Conservation (phyloP, 2,113 vertebrate species). For the Megaceryle torquata region DNA sequence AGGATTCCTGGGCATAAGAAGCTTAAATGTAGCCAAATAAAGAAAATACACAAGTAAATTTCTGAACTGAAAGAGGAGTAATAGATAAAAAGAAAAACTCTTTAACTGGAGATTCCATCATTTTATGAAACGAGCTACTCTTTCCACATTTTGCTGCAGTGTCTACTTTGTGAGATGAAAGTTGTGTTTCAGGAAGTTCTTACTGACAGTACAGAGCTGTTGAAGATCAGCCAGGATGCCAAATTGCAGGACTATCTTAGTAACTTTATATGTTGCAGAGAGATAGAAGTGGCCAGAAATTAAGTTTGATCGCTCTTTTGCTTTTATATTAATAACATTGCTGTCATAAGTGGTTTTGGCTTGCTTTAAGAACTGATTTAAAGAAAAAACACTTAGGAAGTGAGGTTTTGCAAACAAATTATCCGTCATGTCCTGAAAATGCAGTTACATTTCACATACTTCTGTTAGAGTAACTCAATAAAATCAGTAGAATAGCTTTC, state of each 20-base stretch:
- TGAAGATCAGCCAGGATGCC: neutral
- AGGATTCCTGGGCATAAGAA: neutral
- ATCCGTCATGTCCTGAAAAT: neutral
- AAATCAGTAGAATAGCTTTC: constrained; percentile 1
- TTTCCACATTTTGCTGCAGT: neutral
- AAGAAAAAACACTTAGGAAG: neutral
- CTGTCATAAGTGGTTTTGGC: neutral
- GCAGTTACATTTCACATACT: neutral
- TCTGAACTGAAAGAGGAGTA: neutral
- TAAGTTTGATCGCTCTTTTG: neutral
- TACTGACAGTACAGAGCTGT: neutral
- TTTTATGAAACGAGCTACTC: neutral
- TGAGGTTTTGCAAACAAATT: constrained; percentile 8
- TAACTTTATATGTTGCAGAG: neutral
- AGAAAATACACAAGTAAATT: neutral
- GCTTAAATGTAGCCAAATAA: neutral
- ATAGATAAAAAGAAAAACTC: neutral
- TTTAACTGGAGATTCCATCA: neutral
- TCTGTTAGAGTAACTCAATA: constrained; percentile 18
- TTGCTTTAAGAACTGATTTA: neutral
- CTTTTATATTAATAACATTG: neutral
- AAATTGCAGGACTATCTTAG: neutral
- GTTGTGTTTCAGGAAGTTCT: neutral
- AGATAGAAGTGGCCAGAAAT: neutral
- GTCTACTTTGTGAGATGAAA: neutral